Percentiles rank a stretch among this genome's conserved stretches.
These are phyloP conservation scores for Pelusios castaneus DNA, from an alignment of 2,113 vertebrate species.

Conservation along the genomic window DNA sequence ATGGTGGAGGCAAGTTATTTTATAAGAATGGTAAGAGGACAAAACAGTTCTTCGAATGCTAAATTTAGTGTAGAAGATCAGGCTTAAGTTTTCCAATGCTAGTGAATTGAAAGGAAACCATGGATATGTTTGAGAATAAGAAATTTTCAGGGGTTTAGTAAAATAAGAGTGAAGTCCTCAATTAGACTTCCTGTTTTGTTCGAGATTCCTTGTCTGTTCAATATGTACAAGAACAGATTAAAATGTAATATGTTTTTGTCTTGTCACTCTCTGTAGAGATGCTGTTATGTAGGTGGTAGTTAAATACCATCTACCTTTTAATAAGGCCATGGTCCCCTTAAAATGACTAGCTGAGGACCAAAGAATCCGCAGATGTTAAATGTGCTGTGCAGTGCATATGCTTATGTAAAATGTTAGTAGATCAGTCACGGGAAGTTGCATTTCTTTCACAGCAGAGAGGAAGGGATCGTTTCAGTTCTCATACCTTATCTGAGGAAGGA, in stretches of 20 bases:
- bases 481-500: background rate
- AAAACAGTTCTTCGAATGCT: background rate
- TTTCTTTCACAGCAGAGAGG: background rate
- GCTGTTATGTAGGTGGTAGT: background rate
- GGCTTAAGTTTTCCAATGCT: background rate
- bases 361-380: background rate
- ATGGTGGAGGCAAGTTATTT: background rate
- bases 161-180: background rate
- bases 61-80: background rate
- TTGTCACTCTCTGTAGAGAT: background rate
- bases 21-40: background rate
- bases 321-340: background rate
- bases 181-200: background rate
- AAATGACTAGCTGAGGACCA: background rate
- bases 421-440: background rate
- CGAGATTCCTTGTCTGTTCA: background rate
- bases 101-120: background rate
- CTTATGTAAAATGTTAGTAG: background rate
- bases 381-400: fast-evolving
- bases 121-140: background rate
- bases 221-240: background rate
- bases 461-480: background rate
- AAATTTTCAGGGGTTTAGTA: conserved; percentile 57
- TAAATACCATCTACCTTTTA: background rate
- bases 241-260: background rate